These are phyloP conservation scores for Acropternis orthonyx DNA, from an alignment of 2,797 vertebrate species.

Conservation along the genomic window DNA sequence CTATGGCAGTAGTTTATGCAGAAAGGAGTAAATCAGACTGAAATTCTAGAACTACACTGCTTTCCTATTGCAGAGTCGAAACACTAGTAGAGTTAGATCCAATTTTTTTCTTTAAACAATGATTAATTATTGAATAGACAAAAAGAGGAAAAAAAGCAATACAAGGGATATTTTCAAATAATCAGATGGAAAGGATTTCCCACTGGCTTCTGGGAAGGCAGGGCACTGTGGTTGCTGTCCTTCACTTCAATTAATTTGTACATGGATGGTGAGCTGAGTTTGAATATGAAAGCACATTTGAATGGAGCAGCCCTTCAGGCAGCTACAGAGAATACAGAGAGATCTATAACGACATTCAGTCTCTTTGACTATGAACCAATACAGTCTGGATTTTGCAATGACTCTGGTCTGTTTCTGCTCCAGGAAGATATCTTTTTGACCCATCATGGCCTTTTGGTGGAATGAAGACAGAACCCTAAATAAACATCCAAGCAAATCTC, in stretches of 20 bases:
- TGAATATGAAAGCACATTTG: not conserved
- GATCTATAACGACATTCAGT: not conserved
- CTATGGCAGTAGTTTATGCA: slow-evolving; percentile 11
- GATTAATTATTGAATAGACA: not conserved
- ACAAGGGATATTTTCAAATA: not conserved
- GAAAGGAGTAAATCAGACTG: slow-evolving; percentile 20
- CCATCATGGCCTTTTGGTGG: not conserved
- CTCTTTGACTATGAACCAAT: not conserved
- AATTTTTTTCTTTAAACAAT: not conserved
- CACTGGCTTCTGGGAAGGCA: not conserved
- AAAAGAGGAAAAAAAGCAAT: not conserved
- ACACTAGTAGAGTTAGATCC: not conserved
- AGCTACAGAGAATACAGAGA: not conserved
- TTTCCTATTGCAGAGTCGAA: not conserved
- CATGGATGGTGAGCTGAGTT: not conserved
- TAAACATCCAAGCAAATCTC: not conserved
- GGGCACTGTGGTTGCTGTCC: not conserved
- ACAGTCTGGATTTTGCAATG: not conserved
- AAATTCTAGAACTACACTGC: not conserved
- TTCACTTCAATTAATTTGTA: not conserved
- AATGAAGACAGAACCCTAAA: not conserved
- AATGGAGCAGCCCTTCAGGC: not conserved
- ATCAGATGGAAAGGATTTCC: not conserved
- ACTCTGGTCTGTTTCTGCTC: not conserved
- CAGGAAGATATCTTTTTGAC: not conserved